These are phyloP conservation scores for Centrocercus urophasianus DNA, from an alignment of 2,113 vertebrate species.

Conservation along the genomic window DNA sequence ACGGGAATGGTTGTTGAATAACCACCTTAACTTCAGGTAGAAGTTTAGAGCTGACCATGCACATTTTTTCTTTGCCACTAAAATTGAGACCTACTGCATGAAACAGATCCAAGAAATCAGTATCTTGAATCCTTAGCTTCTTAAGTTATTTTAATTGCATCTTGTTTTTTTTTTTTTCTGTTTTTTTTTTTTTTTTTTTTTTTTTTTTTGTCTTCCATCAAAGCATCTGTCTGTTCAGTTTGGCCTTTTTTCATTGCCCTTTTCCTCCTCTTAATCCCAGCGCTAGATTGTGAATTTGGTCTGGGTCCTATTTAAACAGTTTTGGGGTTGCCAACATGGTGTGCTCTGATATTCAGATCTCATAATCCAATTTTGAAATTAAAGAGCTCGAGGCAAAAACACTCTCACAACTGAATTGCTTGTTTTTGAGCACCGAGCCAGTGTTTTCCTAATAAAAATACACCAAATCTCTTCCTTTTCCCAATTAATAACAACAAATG, in stretches of 20 bases:
- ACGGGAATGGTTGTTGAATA: not conserved
- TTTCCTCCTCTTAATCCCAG: not conserved
- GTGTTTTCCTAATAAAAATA: constrained; percentile 37
- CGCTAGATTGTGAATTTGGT: constrained; percentile 45
- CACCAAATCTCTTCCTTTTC: constrained; percentile 43
- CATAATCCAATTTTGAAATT: constrained; percentile 72
- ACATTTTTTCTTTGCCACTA: not conserved
- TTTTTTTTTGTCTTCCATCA: not conserved
- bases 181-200: not conserved
- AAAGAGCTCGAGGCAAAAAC: constrained; percentile 47
- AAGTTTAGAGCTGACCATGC: not conserved
- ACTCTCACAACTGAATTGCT: not conserved
- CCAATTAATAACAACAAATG: constrained; percentile 22
- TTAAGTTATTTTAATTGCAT: not conserved
- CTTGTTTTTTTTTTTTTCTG: not conserved
- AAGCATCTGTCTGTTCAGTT: constrained; percentile 2
- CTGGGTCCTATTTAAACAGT: constrained; percentile 57
- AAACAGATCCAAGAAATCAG: not conserved
- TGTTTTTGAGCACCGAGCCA: constrained; percentile 44
- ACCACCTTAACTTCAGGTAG: constrained; percentile 13
- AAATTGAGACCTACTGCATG: not conserved
- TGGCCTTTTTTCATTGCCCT: not conserved
- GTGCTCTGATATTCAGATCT: constrained; percentile 65
- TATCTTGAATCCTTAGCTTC: not conserved
- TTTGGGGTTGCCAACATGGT: constrained; percentile 57